These are phyloP conservation scores for Yoshiicerus persimilis DNA, from an alignment of 1,140 invertebrate genomes.

Conservation along the genomic window DNA sequence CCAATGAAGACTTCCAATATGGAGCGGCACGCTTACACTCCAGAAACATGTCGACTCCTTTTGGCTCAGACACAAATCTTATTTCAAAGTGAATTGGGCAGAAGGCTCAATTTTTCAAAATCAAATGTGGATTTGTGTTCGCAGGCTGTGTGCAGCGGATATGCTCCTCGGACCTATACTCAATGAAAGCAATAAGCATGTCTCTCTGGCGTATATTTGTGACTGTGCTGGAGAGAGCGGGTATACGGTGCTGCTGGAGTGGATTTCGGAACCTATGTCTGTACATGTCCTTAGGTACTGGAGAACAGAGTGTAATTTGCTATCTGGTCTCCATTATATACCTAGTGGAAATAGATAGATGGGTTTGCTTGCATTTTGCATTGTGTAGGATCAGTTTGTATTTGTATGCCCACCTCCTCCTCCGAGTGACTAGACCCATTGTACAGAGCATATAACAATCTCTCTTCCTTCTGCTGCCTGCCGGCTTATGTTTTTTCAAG, in stretches of 20 bases:
- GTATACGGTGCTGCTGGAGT: too few species aligned
- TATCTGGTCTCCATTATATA: background rate
- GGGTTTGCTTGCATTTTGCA: background rate
- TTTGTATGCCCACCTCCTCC: background rate
- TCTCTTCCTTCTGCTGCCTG: background rate
- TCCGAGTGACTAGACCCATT: background rate
- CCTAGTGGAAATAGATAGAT: background rate
- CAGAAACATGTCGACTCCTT: background rate
- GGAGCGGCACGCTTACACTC: background rate
- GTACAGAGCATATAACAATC: too few species aligned
- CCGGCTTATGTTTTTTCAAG: slow-evolving; percentile 3
- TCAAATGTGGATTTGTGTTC: slow-evolving; percentile 17
- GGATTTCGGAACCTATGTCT: too few species aligned
- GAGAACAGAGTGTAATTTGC: background rate
- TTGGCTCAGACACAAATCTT: slow-evolving; percentile 24
- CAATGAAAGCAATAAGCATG: too few species aligned
- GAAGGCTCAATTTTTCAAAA: slow-evolving; percentile 29
- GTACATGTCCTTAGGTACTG: too few species aligned
- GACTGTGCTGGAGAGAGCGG: too few species aligned
- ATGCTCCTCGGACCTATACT: background rate
- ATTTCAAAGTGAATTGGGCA: slow-evolving; percentile 19
- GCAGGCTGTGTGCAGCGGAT: background rate
- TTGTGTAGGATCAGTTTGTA: background rate
- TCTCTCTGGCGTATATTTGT: too few species aligned
- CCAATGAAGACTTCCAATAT: slow-evolving; percentile 2